phyloP scores from a whole-genome alignment of 2,113 vertebrate species.

The Petaurus breviceps region DNA sequence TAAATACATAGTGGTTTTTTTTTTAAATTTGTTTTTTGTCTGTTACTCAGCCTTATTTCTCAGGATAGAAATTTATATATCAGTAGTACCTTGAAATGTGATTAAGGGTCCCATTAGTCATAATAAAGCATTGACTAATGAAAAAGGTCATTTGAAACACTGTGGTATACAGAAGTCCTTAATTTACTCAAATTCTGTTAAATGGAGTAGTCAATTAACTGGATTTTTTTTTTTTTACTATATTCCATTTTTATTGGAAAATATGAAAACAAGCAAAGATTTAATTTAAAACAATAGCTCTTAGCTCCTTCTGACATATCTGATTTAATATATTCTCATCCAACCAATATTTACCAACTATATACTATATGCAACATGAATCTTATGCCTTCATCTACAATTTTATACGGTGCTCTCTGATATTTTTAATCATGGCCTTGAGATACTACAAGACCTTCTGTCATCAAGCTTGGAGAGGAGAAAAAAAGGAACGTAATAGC shows the following conservation, averaged over 20 bases:
- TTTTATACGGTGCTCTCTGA: neutral
- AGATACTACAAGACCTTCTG: neutral
- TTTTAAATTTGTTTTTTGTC: too few relatives aligned
- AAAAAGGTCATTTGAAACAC: neutral
- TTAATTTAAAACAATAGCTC: neutral
- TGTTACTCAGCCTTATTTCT: neutral
- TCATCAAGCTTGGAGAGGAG: neutral
- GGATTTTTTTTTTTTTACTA: neutral
- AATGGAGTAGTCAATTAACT: neutral
- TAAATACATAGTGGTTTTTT: neutral
- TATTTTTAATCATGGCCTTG: neutral
- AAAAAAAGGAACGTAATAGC: neutral
- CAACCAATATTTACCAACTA: neutral
- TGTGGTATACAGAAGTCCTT: neutral
- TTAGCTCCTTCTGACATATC: neutral
- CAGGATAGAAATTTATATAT: neutral
- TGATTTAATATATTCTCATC: neutral
- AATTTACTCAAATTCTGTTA: neutral
- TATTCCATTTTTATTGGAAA: neutral
- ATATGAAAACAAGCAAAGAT: neutral
- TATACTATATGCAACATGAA: neutral
- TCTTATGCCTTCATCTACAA: neutral
- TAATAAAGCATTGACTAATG: neutral
- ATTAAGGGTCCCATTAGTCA: neutral
- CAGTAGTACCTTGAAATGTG: neutral